Evolutionary conservation across 2,888 invertebrate genomes (phyloP), one percentile per base, ranked within the genome.

Genomic region (Drepana falcataria): DNA sequence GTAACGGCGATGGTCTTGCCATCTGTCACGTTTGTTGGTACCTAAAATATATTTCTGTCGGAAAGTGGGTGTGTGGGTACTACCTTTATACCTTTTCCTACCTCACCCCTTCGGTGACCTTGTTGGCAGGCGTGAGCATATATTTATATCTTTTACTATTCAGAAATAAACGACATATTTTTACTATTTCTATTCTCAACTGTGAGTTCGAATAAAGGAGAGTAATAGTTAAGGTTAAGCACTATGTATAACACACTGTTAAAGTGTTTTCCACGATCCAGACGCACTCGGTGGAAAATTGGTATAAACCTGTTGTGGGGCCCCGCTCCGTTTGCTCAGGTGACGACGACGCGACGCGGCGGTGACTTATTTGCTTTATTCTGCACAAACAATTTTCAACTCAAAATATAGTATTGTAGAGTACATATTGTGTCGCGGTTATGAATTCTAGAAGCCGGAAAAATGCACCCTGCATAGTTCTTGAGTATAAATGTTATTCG

Each of bases 211-310:
- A 21, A 21, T 21, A 21, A 21, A 21, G 21, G 21, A 21, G 21
- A 21, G 21, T 21, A 21, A 21, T 21, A 21, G 21, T 21, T 21
- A 21, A 21, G 21, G 21, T 21, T 47, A 48, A 48, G 48, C 33
- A 48, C 48, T 21, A 21, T 4, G 37, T 37, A 77, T 75, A 71
- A 9, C 44, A 44, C 67, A 74, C 49, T 65, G 68, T 71, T 75
- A 81, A 83, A 87, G 81, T 86, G 85, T 86, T 87, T 86, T 82
- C 73, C 79, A 69, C 83, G 76, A 79, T 77, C 79, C 85, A 87
- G 86, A 86, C 83, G 85, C 88, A 88, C 83, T 85, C 81, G 73
- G 83, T 76, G 78, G 89, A 89, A 89, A 90, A 90, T 89, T 90
- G 87, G 87, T 85, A 87, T 84, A 89, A 90, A 89, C 86, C 84